Evolutionary conservation across 2,888 invertebrate species (phyloP), one percentile per base, ranked within the genome.

Genomic region (Epistrophe eligans): DNA sequence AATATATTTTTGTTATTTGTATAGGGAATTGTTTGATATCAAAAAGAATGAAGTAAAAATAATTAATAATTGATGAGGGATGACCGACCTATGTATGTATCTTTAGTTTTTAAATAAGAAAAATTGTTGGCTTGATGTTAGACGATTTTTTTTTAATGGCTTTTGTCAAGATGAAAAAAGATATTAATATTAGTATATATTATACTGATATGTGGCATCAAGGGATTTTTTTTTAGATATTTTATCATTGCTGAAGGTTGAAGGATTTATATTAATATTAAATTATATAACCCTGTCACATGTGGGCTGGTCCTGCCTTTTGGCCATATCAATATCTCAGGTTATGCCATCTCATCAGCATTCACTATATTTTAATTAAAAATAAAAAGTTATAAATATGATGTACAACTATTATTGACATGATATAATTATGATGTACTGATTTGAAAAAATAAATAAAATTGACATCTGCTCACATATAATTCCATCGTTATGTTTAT

Each of bases 71-170:
- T 66, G 66, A 66, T 48, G 28, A 32, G 17, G 45, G 15, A 66
- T 66, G 43, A 28, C 43, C 24, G 43, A 28, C 43, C 24, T n/a
- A n/a, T n/a, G n/a, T n/a, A n/a, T n/a, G n/a, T n/a, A 40, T 43
- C 43, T 43, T 28, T 13, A 35, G 7, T 55, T 55, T 24, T 50
- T 43, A 2, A 2, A 17, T 9, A 77, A 70, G 70, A 77, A 60
- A 70, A 60, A 64, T 58, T 55, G 35, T 62, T 52, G 24, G 17
- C n/a, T 60, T 66, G 57, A 38, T 66, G 48, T 48, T 66, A 32
- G 64, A 9, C 13, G 55, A 66, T 57, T 48, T n/a, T n/a, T n/a
- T n/a, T 35, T 43, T 62, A 77, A 77, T 58, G 67, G 48, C 13
- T 58, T 77, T 28, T 13, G 32, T 28, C 38, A 15, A 40, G 10